These are phyloP conservation scores for Zapus hudsonius DNA, from an alignment of 2,113 vertebrate genomes.

Conservation along the genomic window DNA sequence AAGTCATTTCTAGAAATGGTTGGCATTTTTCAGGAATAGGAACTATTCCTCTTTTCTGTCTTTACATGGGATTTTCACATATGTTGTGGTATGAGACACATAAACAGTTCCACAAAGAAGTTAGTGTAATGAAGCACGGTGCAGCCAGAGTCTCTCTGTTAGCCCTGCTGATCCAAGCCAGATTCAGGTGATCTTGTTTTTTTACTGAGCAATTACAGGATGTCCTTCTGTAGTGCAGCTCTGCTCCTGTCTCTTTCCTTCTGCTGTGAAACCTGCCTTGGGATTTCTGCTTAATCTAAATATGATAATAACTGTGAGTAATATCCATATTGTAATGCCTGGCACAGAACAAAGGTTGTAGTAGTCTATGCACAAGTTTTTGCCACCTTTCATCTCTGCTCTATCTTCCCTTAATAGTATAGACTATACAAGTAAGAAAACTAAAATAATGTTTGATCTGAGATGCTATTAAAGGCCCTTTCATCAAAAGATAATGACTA, in stretches of 20 bases:
- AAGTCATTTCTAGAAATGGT: background rate
- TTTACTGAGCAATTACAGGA: background rate
- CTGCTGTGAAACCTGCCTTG: background rate
- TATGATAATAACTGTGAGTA: background rate
- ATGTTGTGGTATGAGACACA: background rate
- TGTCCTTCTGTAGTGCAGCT: background rate
- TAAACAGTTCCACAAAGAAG: background rate
- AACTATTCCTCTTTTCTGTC: background rate
- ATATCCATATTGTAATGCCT: background rate
- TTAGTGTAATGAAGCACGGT: background rate
- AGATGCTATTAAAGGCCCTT: background rate
- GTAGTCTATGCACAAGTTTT: background rate
- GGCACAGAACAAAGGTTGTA: background rate
- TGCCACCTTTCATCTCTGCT: background rate
- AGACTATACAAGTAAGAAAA: background rate
- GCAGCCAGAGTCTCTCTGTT: background rate
- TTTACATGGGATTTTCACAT: background rate
- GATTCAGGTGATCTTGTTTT: background rate
- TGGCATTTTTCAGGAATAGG: background rate
- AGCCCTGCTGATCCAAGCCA: too few species aligned
- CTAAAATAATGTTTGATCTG: background rate
- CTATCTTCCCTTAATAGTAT: background rate
- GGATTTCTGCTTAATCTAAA: background rate
- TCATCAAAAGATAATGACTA: slow-evolving; percentile 23
- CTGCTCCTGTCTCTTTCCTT: background rate